Evolutionary conservation across 2,797 vertebrate species (phyloP).

Genomic region (Poecile montanus): DNA sequence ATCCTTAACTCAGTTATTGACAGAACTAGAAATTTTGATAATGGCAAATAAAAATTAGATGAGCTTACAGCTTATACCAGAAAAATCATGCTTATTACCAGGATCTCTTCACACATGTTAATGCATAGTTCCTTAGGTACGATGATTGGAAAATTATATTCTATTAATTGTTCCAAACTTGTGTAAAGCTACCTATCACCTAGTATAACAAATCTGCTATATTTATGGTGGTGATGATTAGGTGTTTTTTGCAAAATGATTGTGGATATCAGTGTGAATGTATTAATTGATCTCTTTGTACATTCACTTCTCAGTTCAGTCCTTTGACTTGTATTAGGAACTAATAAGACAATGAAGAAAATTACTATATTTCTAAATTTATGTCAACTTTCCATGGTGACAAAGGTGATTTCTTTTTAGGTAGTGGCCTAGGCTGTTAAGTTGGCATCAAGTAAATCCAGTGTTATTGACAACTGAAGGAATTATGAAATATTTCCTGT

Average conservation of each 20-base stretch:
- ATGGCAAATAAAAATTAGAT: background rate
- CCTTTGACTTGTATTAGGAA: background rate
- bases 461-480: background rate
- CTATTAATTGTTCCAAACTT: background rate
- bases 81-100: background rate
- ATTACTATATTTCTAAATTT: fast-evolving
- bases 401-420: background rate
- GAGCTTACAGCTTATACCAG: background rate
- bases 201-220: background rate
- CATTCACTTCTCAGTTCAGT: background rate
- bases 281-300: background rate
- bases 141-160: background rate
- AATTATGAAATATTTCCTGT: background rate
- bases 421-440: background rate
- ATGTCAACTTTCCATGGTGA: background rate
- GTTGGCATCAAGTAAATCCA: background rate
- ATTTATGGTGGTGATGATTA: background rate
- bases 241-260: background rate
- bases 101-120: background rate
- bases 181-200: background rate
- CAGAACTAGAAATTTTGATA: background rate
- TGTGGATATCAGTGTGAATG: background rate
- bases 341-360: background rate
- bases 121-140: background rate
- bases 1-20: background rate